Evolutionary conservation across 2,797 vertebrate species (phyloP).

Genomic region (Schizothorax lantsangensis): DNA sequence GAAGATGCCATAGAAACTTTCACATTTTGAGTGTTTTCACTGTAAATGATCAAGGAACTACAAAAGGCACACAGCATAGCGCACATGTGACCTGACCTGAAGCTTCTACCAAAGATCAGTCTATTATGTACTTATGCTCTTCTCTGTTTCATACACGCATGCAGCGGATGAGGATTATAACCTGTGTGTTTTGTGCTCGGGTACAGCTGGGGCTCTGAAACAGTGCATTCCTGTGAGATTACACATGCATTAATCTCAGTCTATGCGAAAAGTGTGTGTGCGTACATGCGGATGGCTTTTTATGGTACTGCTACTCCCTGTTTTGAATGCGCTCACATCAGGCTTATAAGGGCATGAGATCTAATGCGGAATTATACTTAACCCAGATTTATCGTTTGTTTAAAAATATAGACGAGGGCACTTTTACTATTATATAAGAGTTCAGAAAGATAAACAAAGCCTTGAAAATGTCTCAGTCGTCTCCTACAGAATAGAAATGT

Average conservation of each 20-base stretch:
- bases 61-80: conserved; percentile 16
- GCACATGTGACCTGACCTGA: background rate
- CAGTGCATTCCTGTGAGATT: conserved; percentile 75
- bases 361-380: conserved; percentile 39
- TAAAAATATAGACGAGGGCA: conserved; percentile 42
- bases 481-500: background rate
- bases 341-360: conserved; percentile 57
- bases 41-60: conserved; percentile 37
- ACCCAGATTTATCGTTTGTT: conserved; percentile 41
- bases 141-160: conserved; percentile 7
- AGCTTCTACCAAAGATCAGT: conserved; percentile 16
- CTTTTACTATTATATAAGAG: conserved; percentile 11
- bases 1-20: conserved; percentile 58
- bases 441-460: conserved; percentile 21
- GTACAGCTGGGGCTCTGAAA: conserved; percentile 54
- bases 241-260: conserved; percentile 76
- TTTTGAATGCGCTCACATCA: conserved; percentile 37
- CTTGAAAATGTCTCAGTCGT: background rate
- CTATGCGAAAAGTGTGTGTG: conserved; percentile 51
- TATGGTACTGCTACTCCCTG: conserved; percentile 61
- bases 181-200: conserved; percentile 16
- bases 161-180: conserved; percentile 17
- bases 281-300: conserved; percentile 65
- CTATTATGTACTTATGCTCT: background rate
- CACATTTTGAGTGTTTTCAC: background rate